Evolutionary conservation across 2,888 invertebrate species (phyloP), one percentile per base, ranked within the genome.

Genomic region (Drosophila kuntzei): DNA sequence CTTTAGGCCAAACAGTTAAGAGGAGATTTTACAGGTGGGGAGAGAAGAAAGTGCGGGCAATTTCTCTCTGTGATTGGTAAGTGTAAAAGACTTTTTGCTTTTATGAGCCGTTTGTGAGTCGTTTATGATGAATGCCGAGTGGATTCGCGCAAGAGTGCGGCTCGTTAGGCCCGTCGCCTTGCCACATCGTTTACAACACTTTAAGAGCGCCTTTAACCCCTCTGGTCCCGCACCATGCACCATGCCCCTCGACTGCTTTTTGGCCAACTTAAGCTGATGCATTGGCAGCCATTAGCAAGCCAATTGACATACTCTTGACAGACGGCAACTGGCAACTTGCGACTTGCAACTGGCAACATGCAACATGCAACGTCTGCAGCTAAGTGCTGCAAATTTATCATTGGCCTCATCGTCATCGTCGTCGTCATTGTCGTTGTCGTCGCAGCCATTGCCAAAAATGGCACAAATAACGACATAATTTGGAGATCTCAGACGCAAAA

Each of bases 401-500:
- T 80, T 49, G 70, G 65, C 72, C 64, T 43, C 76, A 78, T 76
- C 75, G 72, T 70, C 60, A 69, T 79, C 69, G 54, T 51, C 55
- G 51, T 51, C 55, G 51, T 34, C 25, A 18, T 32, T 9, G 60
- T 27, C 4, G 43, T 29, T 29, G 39, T 41, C 41, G 41, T 41
- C 44, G 67, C 58, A 43, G 65, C 47, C 46, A 70, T 89, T 80
- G 83, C 89, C 89, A 87, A 90, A 89, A 89, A 89, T 89, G 90
- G 90, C 88, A 88, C 87, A 81, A 87, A 80, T 90, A 89, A 90
- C 90, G 90, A 90, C 89, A 90, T 89, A 90, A 89, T 89, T 89
- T 90, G 88, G 70, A 80, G 84, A 89, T 87, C 73, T 67, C 55
- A 63, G 60, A 57, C 73, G 25, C 58, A 64, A 29, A 39, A 46